Conservation (phyloP, 2,113 vertebrate species). For the Eudyptes chrysolophus region DNA sequence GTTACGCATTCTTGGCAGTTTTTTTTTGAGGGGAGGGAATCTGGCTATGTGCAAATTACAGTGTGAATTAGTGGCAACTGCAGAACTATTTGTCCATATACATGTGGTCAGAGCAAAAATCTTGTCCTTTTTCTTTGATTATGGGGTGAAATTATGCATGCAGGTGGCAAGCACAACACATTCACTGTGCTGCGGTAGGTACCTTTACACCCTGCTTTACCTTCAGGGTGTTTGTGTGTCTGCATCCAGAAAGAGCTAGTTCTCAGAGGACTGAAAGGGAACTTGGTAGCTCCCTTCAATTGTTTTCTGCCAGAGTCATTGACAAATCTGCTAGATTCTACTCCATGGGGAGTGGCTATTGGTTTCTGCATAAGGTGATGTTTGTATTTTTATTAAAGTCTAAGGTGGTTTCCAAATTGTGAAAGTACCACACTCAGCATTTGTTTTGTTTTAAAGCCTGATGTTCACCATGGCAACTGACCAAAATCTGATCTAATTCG, state of each 20-base stretch:
- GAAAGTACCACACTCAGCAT: fast-evolving
- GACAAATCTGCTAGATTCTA: not conserved
- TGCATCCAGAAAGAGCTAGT: not conserved
- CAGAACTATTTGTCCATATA: not conserved
- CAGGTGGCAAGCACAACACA: not conserved
- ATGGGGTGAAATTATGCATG: not conserved
- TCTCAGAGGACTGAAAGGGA: not conserved
- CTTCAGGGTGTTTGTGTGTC: not conserved
- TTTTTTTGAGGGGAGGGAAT: fast-evolving
- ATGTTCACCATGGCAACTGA: conserved; percentile 41
- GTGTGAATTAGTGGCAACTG: not conserved
- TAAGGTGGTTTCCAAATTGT: not conserved
- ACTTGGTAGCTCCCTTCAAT: not conserved
- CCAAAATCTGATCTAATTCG: not conserved
- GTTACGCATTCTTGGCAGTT: not conserved
- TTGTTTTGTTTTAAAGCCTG: not conserved
- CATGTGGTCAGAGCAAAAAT: not conserved
- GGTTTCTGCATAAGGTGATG: not conserved
- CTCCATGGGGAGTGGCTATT: not conserved
- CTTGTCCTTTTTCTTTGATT: not conserved
- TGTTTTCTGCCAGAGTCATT: conserved; percentile 20
- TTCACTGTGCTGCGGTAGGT: not conserved
- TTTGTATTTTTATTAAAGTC: not conserved
- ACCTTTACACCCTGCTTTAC: not conserved
- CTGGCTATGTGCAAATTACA: not conserved